phyloP scores from a whole-genome alignment of 2,888 invertebrate genomes.

The Lordiphosa fenestrarum region DNA sequence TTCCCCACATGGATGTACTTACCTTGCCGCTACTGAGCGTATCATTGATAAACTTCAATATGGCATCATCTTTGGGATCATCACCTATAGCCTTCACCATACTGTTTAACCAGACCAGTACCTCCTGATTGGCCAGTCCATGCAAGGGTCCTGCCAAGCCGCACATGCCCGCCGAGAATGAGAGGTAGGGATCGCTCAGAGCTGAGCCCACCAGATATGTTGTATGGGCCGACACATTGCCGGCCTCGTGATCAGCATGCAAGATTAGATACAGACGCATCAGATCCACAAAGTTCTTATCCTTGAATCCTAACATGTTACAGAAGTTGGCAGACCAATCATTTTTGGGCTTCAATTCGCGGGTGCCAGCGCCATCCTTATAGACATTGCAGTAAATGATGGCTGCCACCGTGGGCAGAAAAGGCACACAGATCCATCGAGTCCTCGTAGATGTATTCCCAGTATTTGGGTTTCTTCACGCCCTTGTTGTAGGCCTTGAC shows the following conservation, averaged over 20 bases:
- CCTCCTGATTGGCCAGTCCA: conserved; percentile 93
- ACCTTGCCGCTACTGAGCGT: conserved; percentile 41
- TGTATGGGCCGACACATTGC: conserved; percentile 92
- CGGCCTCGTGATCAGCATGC: conserved; percentile 90
- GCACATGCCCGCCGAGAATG: conserved; percentile 89
- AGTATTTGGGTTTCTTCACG: conserved; percentile 86
- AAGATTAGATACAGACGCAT: conserved; percentile 88
- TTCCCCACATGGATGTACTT: conserved; percentile 63
- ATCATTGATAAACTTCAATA: conserved; percentile 93
- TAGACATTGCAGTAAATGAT: conserved; percentile 81
- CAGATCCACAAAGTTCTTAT: conserved; percentile 79
- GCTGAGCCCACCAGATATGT: conserved; percentile 91
- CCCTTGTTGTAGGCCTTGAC: conserved; percentile 84
- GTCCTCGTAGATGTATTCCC: conserved; percentile 89
- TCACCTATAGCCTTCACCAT: conserved; percentile 89
- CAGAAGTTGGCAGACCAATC: conserved; percentile 83
- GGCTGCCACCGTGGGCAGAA: conserved; percentile 89
- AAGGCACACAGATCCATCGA: conserved; percentile 90
- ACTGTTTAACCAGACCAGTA: conserved; percentile 94
- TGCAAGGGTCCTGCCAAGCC: conserved; percentile 92
- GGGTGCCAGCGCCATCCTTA: conserved; percentile 66
- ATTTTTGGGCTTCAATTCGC: conserved; percentile 9
- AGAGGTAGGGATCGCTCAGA: conserved; percentile 89
- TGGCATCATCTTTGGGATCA: conserved; percentile 89
- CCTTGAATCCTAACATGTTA: conserved; percentile 81